Evolutionary conservation across 2,113 vertebrate genomes (phyloP), one percentile per base, ranked within the genome.

Genomic region (Peromyscus polionotus): DNA sequence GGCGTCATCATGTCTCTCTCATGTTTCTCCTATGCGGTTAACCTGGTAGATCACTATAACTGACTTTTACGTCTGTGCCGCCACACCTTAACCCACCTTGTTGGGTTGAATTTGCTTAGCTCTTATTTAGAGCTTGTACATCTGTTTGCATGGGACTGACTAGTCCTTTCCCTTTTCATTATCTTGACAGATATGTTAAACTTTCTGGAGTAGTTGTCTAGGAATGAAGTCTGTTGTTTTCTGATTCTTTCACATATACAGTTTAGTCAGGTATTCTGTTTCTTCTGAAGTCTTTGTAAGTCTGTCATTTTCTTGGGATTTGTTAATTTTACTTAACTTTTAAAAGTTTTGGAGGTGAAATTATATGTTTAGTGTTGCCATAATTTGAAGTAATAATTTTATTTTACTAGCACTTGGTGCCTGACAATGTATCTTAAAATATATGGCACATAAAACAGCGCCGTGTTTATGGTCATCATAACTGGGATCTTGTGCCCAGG

Each of bases 401-500:
- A 16, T 89, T 42, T 4, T 3, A 9, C 42, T 67, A 11, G 54
- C 10, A 48, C 26, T 88, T 76, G 59, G 16, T 42, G 9, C 70
- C 57, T 33, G 6, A 24, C 6, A 1, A 3, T 17, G 7, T 11
- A 20, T 59, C 57, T 7, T 19, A 42, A 31, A 73, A 39, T 57
- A 11, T 7, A 3, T 31, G 48, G 24, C 42, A 9, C n/a, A 3
- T 22, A 45, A 42, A 67, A 1, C 11, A n/a, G 0, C 1, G 0
- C 54, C 9, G 11, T n/a, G 45, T 16, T 22, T 28, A 9, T 70
- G n/a, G 17, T 2, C 16, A 22, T 20, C 0, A 2, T 54, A 77
- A 22, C 61, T 24, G 5, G 85, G 39, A 28, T 13, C 36, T 2
- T 33, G 13, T 24, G n/a, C 65, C 48, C 59, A 17, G 48, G 36